phyloP scores from a whole-genome alignment of 2,888 invertebrate species.

The Glomeris marginata region DNA sequence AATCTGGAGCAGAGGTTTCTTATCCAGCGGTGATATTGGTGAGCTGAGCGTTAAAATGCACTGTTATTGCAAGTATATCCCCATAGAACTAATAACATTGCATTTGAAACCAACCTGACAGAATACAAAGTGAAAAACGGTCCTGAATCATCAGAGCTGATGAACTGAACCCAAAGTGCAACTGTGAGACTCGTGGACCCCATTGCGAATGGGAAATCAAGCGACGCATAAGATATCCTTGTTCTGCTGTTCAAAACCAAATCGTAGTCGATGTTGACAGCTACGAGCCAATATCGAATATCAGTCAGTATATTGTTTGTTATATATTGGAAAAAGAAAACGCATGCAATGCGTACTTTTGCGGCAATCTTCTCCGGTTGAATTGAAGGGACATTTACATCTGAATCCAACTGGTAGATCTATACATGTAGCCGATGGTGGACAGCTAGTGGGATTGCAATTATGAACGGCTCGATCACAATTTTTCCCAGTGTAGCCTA shows the following conservation, averaged over 20 bases:
- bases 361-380: slow-evolving; percentile 90
- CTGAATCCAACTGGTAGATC: slow-evolving; percentile 80
- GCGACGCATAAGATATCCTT: slow-evolving; percentile 74
- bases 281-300: slow-evolving; percentile 38
- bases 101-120: slow-evolving; percentile 46
- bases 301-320: too few species aligned
- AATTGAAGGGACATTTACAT: slow-evolving; percentile 92
- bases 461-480: slow-evolving; percentile 83
- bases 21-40: slow-evolving; percentile 46
- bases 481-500: slow-evolving; percentile 47
- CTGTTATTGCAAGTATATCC: background rate
- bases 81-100: slow-evolving; percentile 1
- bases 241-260: slow-evolving; percentile 80
- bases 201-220: slow-evolving; percentile 74
- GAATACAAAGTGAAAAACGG: slow-evolving; percentile 86
- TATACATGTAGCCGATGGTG: slow-evolving; percentile 82
- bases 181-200: slow-evolving; percentile 65
- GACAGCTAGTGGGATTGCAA: slow-evolving; percentile 85
- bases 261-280: slow-evolving; percentile 97
- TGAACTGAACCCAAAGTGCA: slow-evolving; percentile 93
- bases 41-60: slow-evolving; percentile 36
- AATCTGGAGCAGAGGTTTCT: slow-evolving; percentile 72
- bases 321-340: slow-evolving; percentile 11
- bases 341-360: slow-evolving; percentile 51
- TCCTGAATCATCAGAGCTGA: slow-evolving; percentile 77